Percentiles rank a stretch among this genome's conserved stretches.
phyloP scores from a whole-genome alignment of 1,140 invertebrate species.

The Solenopsis fugax region DNA sequence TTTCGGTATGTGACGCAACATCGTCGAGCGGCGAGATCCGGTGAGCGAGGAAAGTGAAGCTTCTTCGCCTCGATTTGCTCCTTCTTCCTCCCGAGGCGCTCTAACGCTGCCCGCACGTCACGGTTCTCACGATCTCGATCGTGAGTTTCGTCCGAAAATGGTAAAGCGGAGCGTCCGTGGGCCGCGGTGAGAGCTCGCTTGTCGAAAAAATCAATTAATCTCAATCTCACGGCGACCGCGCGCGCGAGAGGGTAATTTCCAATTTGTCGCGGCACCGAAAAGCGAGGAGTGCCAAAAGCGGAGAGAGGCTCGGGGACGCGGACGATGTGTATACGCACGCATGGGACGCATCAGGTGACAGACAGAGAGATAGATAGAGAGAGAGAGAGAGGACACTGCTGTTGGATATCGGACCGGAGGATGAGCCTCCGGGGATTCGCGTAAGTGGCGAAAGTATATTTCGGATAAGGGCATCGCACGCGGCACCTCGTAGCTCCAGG shows the following conservation, averaged over 20 bases:
- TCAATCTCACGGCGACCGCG: constrained; percentile 76
- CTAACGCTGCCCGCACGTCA: constrained; percentile 66
- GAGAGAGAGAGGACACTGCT: constrained; percentile 17
- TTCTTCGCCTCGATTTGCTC: constrained; percentile 57
- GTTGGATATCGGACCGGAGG: constrained; percentile 2
- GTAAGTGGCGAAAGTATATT: constrained; percentile 75
- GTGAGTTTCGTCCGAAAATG: constrained; percentile 74
- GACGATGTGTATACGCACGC: not conserved
- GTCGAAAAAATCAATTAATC: constrained; percentile 81
- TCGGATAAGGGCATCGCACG: constrained; percentile 73
- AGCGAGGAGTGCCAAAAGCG: constrained; percentile 58
- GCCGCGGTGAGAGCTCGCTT: constrained; percentile 66
- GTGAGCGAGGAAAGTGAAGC: constrained; percentile 39
- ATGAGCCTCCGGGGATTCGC: constrained; percentile 59
- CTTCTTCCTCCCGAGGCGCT: constrained; percentile 65
- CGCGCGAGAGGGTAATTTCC: constrained; percentile 78
- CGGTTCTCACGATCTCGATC: constrained; percentile 78
- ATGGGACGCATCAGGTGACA: constrained; percentile 26
- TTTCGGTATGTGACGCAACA: constrained; percentile 71
- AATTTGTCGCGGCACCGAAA: constrained; percentile 81
- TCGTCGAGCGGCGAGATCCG: not conserved
- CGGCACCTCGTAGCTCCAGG: constrained; percentile 54
- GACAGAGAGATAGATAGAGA: constrained; percentile 35
- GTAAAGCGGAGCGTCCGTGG: constrained; percentile 65
- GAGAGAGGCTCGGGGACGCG: constrained; percentile 34